Conservation (phyloP, 1,140 invertebrate species). For the Micrasema longulum region DNA sequence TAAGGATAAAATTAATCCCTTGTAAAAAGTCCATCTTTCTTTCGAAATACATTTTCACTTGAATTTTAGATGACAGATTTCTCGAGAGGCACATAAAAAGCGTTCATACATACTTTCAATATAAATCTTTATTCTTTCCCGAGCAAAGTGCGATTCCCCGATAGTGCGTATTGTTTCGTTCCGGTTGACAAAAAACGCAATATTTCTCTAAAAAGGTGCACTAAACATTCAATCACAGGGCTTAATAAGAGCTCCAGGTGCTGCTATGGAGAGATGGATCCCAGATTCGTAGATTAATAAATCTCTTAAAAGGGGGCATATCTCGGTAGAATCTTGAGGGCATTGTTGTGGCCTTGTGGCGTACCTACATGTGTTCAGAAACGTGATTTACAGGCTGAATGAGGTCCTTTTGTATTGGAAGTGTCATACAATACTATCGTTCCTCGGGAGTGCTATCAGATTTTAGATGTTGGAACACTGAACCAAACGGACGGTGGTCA, state of each 20-base stretch:
- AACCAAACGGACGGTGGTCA: no score
- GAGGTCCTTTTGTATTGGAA: conserved; percentile 45
- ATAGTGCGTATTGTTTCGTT: conserved; percentile 39
- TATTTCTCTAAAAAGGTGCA: conserved; percentile 41
- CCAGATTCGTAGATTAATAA: conserved; percentile 52
- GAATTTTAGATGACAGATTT: conserved; percentile 12
- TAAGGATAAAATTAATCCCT: no score
- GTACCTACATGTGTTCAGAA: conserved; percentile 15
- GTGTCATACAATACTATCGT: conserved; percentile 52
- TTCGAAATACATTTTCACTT: background rate
- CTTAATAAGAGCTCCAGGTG: conserved; percentile 37
- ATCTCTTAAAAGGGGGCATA: conserved; percentile 46
- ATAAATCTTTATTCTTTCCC: conserved; percentile 4
- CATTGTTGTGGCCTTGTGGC: conserved; percentile 53
- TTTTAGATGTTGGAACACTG: no score
- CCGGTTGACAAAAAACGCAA: conserved; percentile 37
- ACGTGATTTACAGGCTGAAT: conserved; percentile 21
- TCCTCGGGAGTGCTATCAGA: conserved; percentile 47
- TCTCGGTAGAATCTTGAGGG: conserved; percentile 39
- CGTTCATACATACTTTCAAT: no score
- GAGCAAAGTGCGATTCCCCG: conserved; percentile 27
- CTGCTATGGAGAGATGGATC: conserved; percentile 32
- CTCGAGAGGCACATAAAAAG: background rate
- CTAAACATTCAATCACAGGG: conserved; percentile 31
- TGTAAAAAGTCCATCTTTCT: no score